These are phyloP conservation scores for Zele albiditarsus DNA, from an alignment of 2,888 invertebrate genomes.

Conservation along the genomic window DNA sequence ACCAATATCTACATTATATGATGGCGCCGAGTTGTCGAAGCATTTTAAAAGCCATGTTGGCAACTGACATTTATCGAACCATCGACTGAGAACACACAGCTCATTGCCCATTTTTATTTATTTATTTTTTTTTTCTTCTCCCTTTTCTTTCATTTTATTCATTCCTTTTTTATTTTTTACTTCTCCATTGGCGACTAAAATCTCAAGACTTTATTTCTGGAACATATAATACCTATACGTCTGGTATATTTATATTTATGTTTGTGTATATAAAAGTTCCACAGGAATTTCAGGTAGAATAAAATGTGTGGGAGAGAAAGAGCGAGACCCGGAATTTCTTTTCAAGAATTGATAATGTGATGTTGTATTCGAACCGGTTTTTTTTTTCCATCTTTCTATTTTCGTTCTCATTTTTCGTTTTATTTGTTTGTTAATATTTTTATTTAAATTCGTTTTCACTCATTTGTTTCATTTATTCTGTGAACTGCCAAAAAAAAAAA, in stretches of 20 bases:
- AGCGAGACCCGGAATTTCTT: not conserved
- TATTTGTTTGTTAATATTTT: not conserved
- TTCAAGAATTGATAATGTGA: not conserved
- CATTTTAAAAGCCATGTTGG: conserved; percentile 58
- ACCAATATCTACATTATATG: conserved; percentile 4
- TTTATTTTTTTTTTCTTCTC: not conserved
- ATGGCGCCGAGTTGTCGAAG: conserved; percentile 54
- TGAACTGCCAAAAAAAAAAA: not conserved
- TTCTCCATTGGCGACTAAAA: not conserved
- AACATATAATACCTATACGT: not conserved
- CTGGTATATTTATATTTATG: not conserved
- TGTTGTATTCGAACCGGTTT: not conserved
- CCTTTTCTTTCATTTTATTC: not conserved
- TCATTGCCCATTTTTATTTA: conserved; percentile 26
- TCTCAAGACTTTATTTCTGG: not conserved
- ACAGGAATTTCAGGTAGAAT: not conserved
- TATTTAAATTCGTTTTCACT: too few relatives aligned
- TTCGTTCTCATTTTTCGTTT: not conserved
- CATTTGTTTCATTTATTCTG: not conserved
- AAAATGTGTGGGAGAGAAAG: not conserved
- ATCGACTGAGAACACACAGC: conserved; percentile 20
- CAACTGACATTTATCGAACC: conserved; percentile 59
- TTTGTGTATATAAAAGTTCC: not conserved
- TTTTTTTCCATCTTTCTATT: not conserved
- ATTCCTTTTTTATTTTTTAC: not conserved